These are phyloP conservation scores for Ctenoplectra terminalis DNA, from an alignment of 1,140 invertebrate species.

Conservation along the genomic window DNA sequence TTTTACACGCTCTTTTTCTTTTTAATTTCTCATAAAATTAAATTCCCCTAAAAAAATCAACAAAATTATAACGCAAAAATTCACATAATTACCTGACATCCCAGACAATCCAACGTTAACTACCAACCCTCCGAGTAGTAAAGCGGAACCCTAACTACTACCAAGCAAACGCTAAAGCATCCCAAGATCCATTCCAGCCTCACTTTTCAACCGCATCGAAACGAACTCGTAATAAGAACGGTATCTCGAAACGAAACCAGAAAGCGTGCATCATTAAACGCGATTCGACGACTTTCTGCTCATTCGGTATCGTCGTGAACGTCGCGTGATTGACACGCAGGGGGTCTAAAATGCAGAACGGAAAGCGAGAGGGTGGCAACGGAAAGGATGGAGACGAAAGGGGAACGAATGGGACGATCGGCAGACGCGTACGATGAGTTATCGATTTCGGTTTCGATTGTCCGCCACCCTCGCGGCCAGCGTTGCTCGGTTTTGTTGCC, in stretches of 20 bases:
- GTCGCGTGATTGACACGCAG: conserved; percentile 45
- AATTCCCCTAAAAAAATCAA: no score
- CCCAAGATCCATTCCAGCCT: not conserved
- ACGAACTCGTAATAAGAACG: not conserved
- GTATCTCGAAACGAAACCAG: not conserved
- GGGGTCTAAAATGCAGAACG: conserved; percentile 7
- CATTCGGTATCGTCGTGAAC: conserved; percentile 23
- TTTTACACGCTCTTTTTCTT: no score
- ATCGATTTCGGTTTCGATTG: conserved; percentile 60
- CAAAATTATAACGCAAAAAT: no score
- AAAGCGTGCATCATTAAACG: conserved; percentile 35
- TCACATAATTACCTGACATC: no score
- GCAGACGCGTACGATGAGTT: conserved; percentile 50
- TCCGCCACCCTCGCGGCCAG: conserved; percentile 19
- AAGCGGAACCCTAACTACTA: no score
- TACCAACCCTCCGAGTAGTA: no score
- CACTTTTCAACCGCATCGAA: not conserved
- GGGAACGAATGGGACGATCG: not conserved
- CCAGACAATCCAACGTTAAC: no score
- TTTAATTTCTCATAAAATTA: no score
- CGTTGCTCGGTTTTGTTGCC: conserved; percentile 48
- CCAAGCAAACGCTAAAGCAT: no score
- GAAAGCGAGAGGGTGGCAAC: not conserved
- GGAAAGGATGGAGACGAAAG: not conserved
- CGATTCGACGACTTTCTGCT: conserved; percentile 19